A percentile compares a stretch with the other conserved stretches of the same genome.
Evolutionary conservation across 2,797 vertebrate genomes (phyloP).

Genomic region (Hapalemur alaotrensis): DNA sequence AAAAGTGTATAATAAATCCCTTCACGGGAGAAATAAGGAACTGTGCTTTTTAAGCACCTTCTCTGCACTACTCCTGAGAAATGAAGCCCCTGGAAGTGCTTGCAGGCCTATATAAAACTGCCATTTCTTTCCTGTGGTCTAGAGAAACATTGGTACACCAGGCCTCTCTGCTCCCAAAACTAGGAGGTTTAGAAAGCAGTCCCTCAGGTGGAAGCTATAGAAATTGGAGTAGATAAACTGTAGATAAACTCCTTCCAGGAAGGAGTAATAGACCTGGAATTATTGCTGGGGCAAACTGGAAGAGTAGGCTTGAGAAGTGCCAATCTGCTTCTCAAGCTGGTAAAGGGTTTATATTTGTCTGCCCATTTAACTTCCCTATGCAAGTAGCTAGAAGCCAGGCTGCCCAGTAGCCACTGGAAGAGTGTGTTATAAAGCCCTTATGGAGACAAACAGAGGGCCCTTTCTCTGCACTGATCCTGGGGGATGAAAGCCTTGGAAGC

Average conservation of each 20-base stretch:
- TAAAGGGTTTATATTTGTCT: not conserved
- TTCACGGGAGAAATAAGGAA: not conserved
- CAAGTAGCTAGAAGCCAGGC: not conserved
- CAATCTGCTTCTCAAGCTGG: not conserved
- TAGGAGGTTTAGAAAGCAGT: not conserved
- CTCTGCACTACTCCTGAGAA: not conserved
- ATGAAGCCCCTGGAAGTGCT: not conserved
- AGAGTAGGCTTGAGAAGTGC: not conserved
- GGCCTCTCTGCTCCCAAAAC: not conserved
- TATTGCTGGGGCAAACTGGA: not conserved
- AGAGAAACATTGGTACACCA: not conserved
- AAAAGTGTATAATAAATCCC: not conserved
- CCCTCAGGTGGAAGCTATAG: not conserved
- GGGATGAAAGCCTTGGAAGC: not conserved
- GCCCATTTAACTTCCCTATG: not conserved
- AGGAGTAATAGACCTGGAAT: not conserved
- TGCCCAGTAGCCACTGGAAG: not conserved
- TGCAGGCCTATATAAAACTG: not conserved
- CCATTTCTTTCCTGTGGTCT: not conserved
- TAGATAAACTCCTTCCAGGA: not conserved
- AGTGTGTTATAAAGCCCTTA: not conserved
- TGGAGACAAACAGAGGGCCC: too few species aligned
- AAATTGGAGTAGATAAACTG: not conserved
- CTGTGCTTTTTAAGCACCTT: not conserved
- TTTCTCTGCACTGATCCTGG: not conserved